phyloP scores from a whole-genome alignment of 23 tunicate species.

The Clavelina lepadiformis region DNA sequence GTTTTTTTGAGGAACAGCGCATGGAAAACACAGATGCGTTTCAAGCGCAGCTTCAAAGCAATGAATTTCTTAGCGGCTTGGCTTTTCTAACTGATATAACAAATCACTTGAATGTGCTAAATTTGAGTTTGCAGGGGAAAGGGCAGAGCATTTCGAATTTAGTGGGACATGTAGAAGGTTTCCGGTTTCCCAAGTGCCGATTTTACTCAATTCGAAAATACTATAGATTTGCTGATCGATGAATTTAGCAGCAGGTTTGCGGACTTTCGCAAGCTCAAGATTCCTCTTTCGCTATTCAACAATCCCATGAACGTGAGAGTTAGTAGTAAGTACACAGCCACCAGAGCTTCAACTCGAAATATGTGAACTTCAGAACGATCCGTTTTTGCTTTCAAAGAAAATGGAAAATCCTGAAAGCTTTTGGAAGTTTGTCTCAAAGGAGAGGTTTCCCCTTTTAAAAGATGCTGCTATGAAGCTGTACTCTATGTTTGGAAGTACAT shows the following conservation, averaged over 20 bases:
- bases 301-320: slow-evolving; percentile 14
- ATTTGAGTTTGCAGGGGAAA: slow-evolving; percentile 24
- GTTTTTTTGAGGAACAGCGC: slow-evolving; percentile 15
- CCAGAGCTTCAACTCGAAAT: slow-evolving; percentile 16
- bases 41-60: slow-evolving; percentile 25
- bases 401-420: slow-evolving; percentile 19
- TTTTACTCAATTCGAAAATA: slow-evolving; percentile 20
- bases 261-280: slow-evolving; percentile 15
- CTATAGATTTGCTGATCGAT: not conserved
- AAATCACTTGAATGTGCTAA: slow-evolving; percentile 36
- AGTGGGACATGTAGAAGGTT: slow-evolving; percentile 31
- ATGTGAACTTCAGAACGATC: slow-evolving; percentile 26
- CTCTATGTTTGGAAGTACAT: slow-evolving; percentile 18
- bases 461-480: slow-evolving; percentile 18
- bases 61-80: slow-evolving; percentile 4
- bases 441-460: slow-evolving; percentile 17
- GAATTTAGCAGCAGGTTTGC: slow-evolving; percentile 10
- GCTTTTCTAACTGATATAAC: slow-evolving; percentile 28
- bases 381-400: slow-evolving; percentile 13
- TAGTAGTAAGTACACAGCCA: slow-evolving; percentile 10
- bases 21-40: slow-evolving; percentile 7
- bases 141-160: slow-evolving; percentile 19
- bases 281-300: slow-evolving; percentile 18
- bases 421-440: slow-evolving; percentile 31
- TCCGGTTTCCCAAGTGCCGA: slow-evolving; percentile 9